Base-by-base conservation (phyloP, 2,797 vertebrate genomes). In the Cryptoprocta ferox region DNA sequence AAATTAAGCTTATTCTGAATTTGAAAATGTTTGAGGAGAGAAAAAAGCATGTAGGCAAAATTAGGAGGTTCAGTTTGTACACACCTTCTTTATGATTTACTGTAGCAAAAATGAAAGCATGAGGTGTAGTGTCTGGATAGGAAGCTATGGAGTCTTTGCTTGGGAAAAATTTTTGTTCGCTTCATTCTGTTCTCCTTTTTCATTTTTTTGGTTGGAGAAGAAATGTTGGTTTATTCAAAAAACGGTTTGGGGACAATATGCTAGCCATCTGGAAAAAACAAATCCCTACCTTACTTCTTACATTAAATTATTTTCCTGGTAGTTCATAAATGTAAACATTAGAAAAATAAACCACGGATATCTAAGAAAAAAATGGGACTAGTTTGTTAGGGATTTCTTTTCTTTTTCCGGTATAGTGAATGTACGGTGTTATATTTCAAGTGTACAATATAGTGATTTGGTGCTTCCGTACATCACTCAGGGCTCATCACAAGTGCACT, bases 1-100 rank as follows among this genome's bases (percentile, higher is more conserved):
- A 87, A 84, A 88, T 63, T 89, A 65, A 89, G 61, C 18, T 89
- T 48, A 95, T 65, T 96, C 97, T 92, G 48, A 94, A 76, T 73
- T 73, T 83, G 63, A 94, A 90, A 93, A 85, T 91, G 45, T 26
- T 90, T 50, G 42, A 66, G 48, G 66, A 91, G 35, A 45, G 68
- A 68, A 73, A 59, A 61, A 66, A 56, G 3, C n/a, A 39, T 37
- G 30, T 28, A 30, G 45, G 42, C 9, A 78, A 86, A 91, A 73
- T 63, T 26, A 14, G 35, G 24, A 89, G 30, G 9, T 11, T 91
- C 28, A 30, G 30, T 71, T 94, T 83, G 26, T 45, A 35, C 10
- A 76, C 2, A 37, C 21, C 37, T 63, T 80, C 14, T 45, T 96
- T 91, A 75, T 42, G 11, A 61, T 50, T 95, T 66, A 80, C 37